Evolutionary conservation across 2,888 invertebrate genomes (phyloP).

Genomic region (Synergus itoensis): DNA sequence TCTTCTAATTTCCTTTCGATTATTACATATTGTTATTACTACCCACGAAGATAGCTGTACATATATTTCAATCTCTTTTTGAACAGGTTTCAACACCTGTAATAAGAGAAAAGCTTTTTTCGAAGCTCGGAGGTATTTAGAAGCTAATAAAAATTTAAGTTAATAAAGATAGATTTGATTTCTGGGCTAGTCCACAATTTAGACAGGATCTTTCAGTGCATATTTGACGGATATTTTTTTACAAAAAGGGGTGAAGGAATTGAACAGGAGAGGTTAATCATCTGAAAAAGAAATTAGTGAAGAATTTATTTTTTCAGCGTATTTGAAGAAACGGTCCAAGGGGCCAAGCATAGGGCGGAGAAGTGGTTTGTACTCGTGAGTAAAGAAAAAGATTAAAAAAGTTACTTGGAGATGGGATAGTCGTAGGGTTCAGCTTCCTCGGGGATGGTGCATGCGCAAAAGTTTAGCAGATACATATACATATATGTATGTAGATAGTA

Average conservation of each 20-base stretch:
- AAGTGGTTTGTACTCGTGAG: slow-evolving; percentile 74
- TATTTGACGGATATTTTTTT: background rate
- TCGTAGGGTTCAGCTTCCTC: slow-evolving; percentile 40
- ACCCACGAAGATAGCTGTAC: slow-evolving; percentile 7
- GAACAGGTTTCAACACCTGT: background rate
- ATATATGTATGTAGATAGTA: background rate
- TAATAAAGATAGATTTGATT: background rate
- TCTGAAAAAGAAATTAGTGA: background rate
- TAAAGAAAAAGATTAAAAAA: slow-evolving; percentile 53
- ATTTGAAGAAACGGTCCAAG: slow-evolving; percentile 67
- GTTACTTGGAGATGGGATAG: slow-evolving; percentile 27
- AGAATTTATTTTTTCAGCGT: slow-evolving; percentile 67
- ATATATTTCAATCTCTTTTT: background rate
- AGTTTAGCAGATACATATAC: background rate
- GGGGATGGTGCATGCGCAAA: slow-evolving; percentile 59
- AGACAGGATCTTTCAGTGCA: background rate
- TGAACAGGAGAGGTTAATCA: background rate
- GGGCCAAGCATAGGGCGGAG: slow-evolving; percentile 62
- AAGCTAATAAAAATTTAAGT: background rate
- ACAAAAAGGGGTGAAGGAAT: background rate
- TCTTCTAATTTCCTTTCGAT: slow-evolving; percentile 28
- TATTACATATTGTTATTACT: background rate
- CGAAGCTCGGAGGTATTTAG: background rate
- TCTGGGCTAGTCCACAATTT: background rate
- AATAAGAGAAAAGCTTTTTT: background rate